A percentile compares a stretch with the other conserved stretches of the same genome.
Conservation (phyloP, 1,140 invertebrate genomes). For the Lutraria rhynchaena region DNA sequence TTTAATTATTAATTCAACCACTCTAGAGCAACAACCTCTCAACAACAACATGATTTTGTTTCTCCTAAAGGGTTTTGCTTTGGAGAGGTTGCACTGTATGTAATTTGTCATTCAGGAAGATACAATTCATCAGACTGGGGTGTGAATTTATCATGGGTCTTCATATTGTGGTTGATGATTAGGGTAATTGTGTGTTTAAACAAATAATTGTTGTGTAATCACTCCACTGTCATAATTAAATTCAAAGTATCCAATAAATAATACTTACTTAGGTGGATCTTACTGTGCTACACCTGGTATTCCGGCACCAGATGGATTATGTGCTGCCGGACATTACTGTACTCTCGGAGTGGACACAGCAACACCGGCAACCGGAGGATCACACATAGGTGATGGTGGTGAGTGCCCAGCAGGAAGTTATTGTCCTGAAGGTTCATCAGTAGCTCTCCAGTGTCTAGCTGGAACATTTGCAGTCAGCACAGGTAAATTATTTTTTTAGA, state of each 20-base stretch:
- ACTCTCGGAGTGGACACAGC: constrained; percentile 77
- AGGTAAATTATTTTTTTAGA: constrained; percentile 71
- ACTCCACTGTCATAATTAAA: too few relatives aligned
- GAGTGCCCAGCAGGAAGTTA: constrained; percentile 78
- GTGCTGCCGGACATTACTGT: constrained; percentile 78
- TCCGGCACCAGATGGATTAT: constrained; percentile 70
- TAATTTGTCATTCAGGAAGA: background rate
- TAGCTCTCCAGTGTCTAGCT: constrained; percentile 69
- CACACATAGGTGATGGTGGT: constrained; percentile 74
- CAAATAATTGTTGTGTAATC: too few relatives aligned
- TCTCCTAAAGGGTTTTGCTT: too few relatives aligned
- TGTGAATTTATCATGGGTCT: too few relatives aligned
- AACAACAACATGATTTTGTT: too few relatives aligned
- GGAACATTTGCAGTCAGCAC: constrained; percentile 72
- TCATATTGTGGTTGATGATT: too few relatives aligned
- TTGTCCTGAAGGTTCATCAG: constrained; percentile 73
- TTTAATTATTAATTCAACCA: too few relatives aligned
- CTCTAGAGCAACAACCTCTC: too few relatives aligned
- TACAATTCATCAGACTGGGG: too few relatives aligned
- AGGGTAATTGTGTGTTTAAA: too few relatives aligned
- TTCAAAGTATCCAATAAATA: too few relatives aligned
- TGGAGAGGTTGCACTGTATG: too few relatives aligned
- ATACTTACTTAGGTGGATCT: constrained; percentile 72
- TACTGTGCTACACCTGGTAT: constrained; percentile 78
- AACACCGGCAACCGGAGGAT: constrained; percentile 67